A percentile compares a stretch with the other conserved stretches of the same genome.
Conservation (phyloP, 2,888 invertebrate species). For the Tupiocoris notatus region DNA sequence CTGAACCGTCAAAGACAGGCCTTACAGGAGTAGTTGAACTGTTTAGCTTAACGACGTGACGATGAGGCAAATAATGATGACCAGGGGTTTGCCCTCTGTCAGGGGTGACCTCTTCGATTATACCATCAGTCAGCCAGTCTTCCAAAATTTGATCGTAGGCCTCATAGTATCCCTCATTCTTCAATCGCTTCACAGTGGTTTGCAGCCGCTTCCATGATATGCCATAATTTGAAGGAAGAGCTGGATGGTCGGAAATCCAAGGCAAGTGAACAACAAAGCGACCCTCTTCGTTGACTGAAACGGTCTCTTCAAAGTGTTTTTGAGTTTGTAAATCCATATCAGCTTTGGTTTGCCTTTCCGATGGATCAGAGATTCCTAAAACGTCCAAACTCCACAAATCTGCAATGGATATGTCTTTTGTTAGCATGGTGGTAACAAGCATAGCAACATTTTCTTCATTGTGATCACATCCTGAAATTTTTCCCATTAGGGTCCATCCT, state of each 20-base stretch:
- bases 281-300: slow-evolving; percentile 26
- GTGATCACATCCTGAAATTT: background rate
- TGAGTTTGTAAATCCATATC: slow-evolving; percentile 20
- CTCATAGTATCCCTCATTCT: background rate
- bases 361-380: background rate
- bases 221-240: slow-evolving; percentile 16
- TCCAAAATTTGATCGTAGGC: slow-evolving; percentile 18
- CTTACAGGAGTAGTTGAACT: slow-evolving; percentile 25
- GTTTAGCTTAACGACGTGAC: slow-evolving; percentile 12
- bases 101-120: slow-evolving; percentile 6
- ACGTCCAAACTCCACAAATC: background rate
- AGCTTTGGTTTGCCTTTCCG: background rate
- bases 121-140: background rate
- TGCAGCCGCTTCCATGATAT: slow-evolving; percentile 26
- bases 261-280: slow-evolving; percentile 37
- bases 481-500: slow-evolving; percentile 47
- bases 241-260: slow-evolving; percentile 26
- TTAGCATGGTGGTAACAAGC: background rate
- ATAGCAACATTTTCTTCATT: background rate
- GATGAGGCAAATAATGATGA: slow-evolving; percentile 37
- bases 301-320: slow-evolving; percentile 36
- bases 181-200: slow-evolving; percentile 2
- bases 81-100: background rate
- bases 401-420: background rate
- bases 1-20: slow-evolving; percentile 40